Evolutionary conservation across 2,113 vertebrate genomes (phyloP).

Genomic region (Condylura cristata): DNA sequence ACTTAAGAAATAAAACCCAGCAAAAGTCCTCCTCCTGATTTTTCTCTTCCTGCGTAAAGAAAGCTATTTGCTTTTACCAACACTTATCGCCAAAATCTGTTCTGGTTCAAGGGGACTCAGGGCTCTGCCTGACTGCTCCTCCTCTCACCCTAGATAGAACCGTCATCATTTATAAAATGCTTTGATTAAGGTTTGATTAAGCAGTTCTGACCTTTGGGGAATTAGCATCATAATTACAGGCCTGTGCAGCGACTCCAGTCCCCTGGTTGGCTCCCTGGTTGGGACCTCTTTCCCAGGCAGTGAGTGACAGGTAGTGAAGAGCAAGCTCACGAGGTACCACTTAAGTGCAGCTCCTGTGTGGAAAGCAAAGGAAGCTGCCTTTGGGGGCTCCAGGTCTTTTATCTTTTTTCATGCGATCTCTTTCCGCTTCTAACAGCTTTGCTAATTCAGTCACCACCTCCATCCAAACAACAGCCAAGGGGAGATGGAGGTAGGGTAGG

Average conservation of each 20-base stretch:
- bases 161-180: constrained; percentile 69
- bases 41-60: constrained; percentile 50
- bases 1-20: not conserved
- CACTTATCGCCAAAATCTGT: not conserved
- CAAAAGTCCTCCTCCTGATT: not conserved
- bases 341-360: not conserved
- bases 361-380: not conserved
- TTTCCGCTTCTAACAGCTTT: constrained; percentile 72
- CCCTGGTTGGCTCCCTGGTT: constrained; percentile 56
- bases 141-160: constrained; percentile 32
- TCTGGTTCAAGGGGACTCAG: constrained; percentile 48
- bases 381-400: not conserved
- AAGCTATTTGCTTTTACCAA: constrained; percentile 41
- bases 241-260: constrained; percentile 65
- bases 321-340: constrained; percentile 58
- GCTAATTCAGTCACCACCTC: constrained; percentile 76
- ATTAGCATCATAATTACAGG: constrained; percentile 79
- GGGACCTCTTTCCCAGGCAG: constrained; percentile 46
- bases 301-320: constrained; percentile 61
- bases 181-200: constrained; percentile 83
- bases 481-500: not conserved
- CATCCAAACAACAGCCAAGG: constrained; percentile 54
- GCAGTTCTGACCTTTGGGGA: constrained; percentile 78
- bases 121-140: not conserved
- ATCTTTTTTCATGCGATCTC: constrained; percentile 4